Base-by-base conservation (phyloP, 92 coral and sea anemone species). In the Pocillopora meandrina region DNA sequence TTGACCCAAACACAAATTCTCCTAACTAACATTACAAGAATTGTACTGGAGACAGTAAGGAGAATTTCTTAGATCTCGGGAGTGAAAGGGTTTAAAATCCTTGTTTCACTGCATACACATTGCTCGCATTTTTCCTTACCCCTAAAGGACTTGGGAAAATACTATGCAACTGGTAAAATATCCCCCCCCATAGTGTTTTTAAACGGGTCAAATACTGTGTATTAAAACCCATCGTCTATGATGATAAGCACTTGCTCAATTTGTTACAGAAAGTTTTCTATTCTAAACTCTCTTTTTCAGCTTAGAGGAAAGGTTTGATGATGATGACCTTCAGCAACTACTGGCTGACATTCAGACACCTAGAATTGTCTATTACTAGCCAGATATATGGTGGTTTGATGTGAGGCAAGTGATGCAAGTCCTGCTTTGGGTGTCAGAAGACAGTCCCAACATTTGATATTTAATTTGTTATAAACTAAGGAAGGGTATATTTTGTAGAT, bases 281-380 rank as follows among this genome's bases (percentile, higher is more conserved):
- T 10, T 11, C 31, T 20, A 33, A 9, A 9, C 47, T 86, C 77
- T 23, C 5, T 74, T 76, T 84, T 74, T 12, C 70, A 97, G 99
- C 80, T 93, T 97, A 71, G 99, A 97, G 83, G 99, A 97, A 14
- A 88, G 98, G 78, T 94, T 97, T 97, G 98, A 97, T 55, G 99
- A 97, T 80, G 99, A 97, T 55, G 99, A 97, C 74, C 87, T 97
- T 70, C 98, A 94, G 72, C 99, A 97, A 76, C 82, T 97, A 36
- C 90, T 92, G 9, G 99, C 94, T 75, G 99, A 97, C 47, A 97
- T 97, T 56, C 99, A 97, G 80, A 97, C 99, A 2, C 99, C 92
- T 67, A 89, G 99, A 81, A 97, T 98, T 80, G 94, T 97, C 72
- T 97, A 97, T 79, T 97, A 97, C 81, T 97, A 84, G 85, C 13